Evolutionary conservation across 2,113 vertebrate genomes (phyloP).

Genomic region (Protobothrops mucrosquamatus): DNA sequence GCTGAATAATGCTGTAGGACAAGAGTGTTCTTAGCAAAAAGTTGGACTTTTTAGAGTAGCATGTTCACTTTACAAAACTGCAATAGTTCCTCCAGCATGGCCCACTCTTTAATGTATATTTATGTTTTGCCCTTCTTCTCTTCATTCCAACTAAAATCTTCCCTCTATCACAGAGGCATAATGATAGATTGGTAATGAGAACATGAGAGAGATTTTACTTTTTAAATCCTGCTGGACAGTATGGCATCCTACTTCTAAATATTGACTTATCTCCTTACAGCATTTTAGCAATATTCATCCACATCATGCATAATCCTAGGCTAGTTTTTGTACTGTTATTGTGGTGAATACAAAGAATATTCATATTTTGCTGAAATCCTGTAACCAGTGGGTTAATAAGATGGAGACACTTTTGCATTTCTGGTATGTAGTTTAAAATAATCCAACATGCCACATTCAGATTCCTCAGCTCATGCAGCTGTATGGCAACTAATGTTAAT

Average conservation of each 20-base stretch:
- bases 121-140: slow-evolving; percentile 41
- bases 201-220: neutral
- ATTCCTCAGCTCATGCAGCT: neutral
- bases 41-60: slow-evolving; percentile 70
- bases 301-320: neutral
- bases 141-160: slow-evolving; percentile 20
- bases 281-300: neutral
- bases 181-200: slow-evolving; percentile 1
- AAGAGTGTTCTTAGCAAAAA: slow-evolving; percentile 72
- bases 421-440: neutral
- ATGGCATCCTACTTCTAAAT: neutral
- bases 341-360: neutral
- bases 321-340: neutral
- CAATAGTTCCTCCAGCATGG: slow-evolving; percentile 58
- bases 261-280: neutral
- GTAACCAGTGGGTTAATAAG: neutral
- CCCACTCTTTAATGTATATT: slow-evolving; percentile 38
- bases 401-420: neutral
- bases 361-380: neutral
- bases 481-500: neutral
- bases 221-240: slow-evolving; percentile 22
- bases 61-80: slow-evolving; percentile 68
- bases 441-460: neutral
- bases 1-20: slow-evolving; percentile 82
- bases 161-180: neutral